Conservation (phyloP, 2,797 vertebrate species). For the Argyrosomus regius region DNA sequence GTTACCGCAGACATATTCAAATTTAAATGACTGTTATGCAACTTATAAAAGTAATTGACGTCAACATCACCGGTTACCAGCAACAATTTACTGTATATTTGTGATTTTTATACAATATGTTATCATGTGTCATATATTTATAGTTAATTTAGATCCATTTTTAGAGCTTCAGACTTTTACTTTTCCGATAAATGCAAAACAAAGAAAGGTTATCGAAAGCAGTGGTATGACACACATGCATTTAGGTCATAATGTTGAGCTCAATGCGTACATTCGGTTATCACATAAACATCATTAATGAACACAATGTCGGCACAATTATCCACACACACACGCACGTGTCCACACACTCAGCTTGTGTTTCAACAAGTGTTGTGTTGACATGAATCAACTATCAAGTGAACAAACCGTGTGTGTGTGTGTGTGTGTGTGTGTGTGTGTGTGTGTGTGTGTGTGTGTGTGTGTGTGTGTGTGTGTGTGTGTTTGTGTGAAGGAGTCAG, state of each 20-base stretch:
- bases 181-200: not conserved
- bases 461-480: not conserved
- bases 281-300: not conserved
- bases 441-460: constrained; percentile 3
- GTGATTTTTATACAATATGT: not conserved
- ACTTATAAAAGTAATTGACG: not conserved
- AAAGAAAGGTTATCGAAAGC: not conserved
- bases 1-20: not conserved
- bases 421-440: not conserved
- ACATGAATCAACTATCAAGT: constrained; percentile 39
- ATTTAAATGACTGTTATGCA: not conserved
- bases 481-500: constrained; percentile 16
- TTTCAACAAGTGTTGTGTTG: constrained; percentile 32
- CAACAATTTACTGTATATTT: not conserved
- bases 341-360: constrained; percentile 10
- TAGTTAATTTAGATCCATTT: not conserved
- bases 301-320: not conserved
- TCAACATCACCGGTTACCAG: not conserved
- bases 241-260: too few relatives aligned
- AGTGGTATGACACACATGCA: not conserved
- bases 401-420: not conserved
- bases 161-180: not conserved
- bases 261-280: not conserved
- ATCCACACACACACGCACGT: constrained; percentile 8
- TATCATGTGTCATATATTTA: not conserved